Evolutionary conservation across 1,140 invertebrate genomes (phyloP).

Genomic region (Phthorimaea operculella): DNA sequence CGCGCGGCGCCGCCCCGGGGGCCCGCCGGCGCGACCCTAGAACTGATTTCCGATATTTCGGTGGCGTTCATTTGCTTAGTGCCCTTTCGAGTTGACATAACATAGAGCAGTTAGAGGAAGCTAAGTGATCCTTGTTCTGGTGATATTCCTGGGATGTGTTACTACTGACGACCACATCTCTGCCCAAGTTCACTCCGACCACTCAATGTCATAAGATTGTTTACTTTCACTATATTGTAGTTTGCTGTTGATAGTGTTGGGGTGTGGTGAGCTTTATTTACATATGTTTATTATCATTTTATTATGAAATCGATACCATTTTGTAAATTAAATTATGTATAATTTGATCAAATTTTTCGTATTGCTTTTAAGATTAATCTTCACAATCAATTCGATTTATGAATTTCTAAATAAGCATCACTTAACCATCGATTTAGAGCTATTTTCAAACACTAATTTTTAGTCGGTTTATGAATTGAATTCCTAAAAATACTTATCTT

Average conservation of each 20-base stretch:
- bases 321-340: constrained; percentile 23
- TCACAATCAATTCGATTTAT: constrained; percentile 27
- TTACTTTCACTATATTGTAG: constrained; percentile 35
- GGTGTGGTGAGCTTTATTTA: constrained; percentile 42
- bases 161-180: neutral
- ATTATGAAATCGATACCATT: constrained; percentile 32
- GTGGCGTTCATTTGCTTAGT: constrained; percentile 62
- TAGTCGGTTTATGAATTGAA: constrained; percentile 29
- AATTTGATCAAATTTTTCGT: constrained; percentile 32
- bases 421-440: constrained; percentile 35
- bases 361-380: constrained; percentile 26
- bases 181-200: constrained; percentile 16
- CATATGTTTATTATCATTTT: constrained; percentile 39
- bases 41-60: constrained; percentile 55
- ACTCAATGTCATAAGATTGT: constrained; percentile 22
- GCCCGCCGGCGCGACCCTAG: constrained; percentile 42
- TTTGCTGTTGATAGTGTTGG: constrained; percentile 39
- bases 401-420: constrained; percentile 36
- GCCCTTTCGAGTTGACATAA: constrained; percentile 37
- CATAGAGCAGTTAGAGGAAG: constrained; percentile 23
- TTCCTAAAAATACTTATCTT: constrained; percentile 32
- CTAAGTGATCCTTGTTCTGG: constrained; percentile 31
- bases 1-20: constrained; percentile 36
- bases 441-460: constrained; percentile 38
- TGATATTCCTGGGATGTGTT: constrained; percentile 32